Conservation (phyloP, 2,888 invertebrate species). For the Chrysolina americana region DNA sequence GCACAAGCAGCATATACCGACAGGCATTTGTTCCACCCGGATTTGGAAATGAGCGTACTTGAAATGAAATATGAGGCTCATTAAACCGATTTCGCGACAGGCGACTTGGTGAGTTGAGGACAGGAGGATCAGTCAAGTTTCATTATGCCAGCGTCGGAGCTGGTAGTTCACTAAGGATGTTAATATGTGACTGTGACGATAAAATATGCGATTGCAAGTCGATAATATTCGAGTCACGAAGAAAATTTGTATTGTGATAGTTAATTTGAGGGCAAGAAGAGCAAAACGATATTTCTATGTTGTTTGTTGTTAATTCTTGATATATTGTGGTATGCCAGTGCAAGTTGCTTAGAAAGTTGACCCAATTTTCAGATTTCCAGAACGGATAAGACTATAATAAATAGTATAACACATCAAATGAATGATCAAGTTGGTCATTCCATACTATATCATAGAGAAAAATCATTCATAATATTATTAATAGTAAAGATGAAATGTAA, state of each 20-base stretch:
- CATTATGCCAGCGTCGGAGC: slow-evolving; percentile 9
- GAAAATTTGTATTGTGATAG: not conserved
- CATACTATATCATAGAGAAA: too few species aligned
- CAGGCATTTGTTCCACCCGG: slow-evolving; percentile 5
- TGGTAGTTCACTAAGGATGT: slow-evolving; percentile 4
- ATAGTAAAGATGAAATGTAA: too few species aligned
- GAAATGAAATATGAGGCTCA: slow-evolving; percentile 30
- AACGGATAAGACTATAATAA: too few species aligned
- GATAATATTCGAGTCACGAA: slow-evolving; percentile 16
- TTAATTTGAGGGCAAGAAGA: not conserved
- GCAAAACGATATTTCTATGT: not conserved
- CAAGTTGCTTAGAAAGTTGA: slow-evolving; percentile 13
- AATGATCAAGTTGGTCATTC: too few species aligned
- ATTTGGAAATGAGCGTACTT: slow-evolving; percentile 1
- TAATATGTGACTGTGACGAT: slow-evolving; percentile 5
- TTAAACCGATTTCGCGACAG: slow-evolving; percentile 25
- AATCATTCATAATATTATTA: too few species aligned
- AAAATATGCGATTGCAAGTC: not conserved
- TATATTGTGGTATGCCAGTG: not conserved
- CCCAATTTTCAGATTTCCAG: too few species aligned
- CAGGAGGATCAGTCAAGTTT: slow-evolving; percentile 15
- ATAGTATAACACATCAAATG: too few species aligned
- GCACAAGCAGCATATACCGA: not conserved
- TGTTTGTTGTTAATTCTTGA: not conserved
- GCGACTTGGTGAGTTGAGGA: slow-evolving; percentile 6